Evolutionary conservation across 2,797 vertebrate genomes (phyloP).

Genomic region (Argentina silus): DNA sequence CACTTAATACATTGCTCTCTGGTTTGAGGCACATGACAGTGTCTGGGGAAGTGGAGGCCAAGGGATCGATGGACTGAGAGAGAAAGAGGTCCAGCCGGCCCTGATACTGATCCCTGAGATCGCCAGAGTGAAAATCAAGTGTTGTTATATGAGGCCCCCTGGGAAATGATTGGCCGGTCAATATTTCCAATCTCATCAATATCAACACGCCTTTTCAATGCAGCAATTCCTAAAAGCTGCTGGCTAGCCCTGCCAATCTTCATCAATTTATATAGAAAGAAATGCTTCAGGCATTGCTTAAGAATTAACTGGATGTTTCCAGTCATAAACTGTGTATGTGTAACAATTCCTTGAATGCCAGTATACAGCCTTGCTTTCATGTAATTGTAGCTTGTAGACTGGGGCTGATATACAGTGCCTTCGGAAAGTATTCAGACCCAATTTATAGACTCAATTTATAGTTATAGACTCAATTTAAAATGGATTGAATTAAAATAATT

Average conservation of each 20-base stretch:
- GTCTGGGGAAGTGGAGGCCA: slow-evolving; percentile 45
- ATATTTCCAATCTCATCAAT: slow-evolving; percentile 70
- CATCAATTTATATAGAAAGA: slow-evolving; percentile 35
- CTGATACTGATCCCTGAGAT: slow-evolving; percentile 16
- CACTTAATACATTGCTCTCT: slow-evolving; percentile 80
- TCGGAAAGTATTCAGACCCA: too few species aligned
- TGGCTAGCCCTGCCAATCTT: slow-evolving; percentile 31
- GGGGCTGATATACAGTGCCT: too few species aligned
- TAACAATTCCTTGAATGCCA: not conserved
- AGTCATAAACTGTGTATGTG: slow-evolving; percentile 4
- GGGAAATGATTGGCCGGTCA: slow-evolving; percentile 59
- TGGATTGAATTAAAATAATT: too few species aligned
- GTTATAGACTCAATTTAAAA: too few species aligned
- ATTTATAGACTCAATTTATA: not conserved
- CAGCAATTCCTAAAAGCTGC: slow-evolving; percentile 52
- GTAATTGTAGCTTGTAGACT: not conserved
- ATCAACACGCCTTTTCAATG: slow-evolving; percentile 49
- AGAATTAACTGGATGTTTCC: slow-evolving; percentile 12
- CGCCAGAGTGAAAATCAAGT: slow-evolving; percentile 59
- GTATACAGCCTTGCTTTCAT: not conserved
- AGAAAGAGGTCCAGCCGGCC: not conserved
- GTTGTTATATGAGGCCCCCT: slow-evolving; percentile 58
- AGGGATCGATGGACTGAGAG: slow-evolving; percentile 66
- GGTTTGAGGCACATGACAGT: slow-evolving; percentile 51
- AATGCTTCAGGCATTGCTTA: not conserved